Evolutionary conservation across 1,140 invertebrate genomes (phyloP).

Genomic region (Ceratina japonica): DNA sequence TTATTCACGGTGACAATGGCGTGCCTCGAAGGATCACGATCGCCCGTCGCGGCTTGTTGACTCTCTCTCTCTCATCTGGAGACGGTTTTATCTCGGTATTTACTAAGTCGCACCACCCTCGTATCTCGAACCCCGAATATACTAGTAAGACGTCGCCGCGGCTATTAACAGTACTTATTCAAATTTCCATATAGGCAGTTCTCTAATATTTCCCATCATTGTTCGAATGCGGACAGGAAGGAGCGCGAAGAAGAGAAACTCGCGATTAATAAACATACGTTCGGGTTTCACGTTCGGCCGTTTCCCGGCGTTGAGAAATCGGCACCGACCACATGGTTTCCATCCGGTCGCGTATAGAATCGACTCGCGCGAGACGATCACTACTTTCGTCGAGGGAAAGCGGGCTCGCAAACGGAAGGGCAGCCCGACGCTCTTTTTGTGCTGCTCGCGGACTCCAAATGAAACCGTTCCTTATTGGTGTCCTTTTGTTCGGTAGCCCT

Average conservation of each 20-base stretch:
- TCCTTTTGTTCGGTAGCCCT: constrained; percentile 54
- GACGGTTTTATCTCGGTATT: background rate
- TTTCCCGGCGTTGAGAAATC: constrained; percentile 61
- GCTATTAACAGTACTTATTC: background rate
- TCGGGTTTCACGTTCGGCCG: constrained; percentile 46
- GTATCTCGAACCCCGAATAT: no score
- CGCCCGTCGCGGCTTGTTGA: constrained; percentile 7
- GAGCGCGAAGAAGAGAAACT: constrained; percentile 47
- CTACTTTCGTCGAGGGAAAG: constrained; percentile 37
- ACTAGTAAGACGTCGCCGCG: no score
- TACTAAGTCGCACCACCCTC: no score
- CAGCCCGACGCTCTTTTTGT: background rate
- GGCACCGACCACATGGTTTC: constrained; percentile 32
- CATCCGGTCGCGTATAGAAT: constrained; percentile 56
- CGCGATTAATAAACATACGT: constrained; percentile 48
- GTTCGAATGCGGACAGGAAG: constrained; percentile 17
- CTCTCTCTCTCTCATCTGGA: background rate
- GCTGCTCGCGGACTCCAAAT: constrained; percentile 9
- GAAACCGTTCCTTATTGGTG: constrained; percentile 51
- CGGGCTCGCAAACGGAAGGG: constrained; percentile 40
- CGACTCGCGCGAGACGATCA: constrained; percentile 17
- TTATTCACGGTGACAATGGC: constrained; percentile 33
- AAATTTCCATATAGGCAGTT: background rate
- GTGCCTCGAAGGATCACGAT: constrained; percentile 28
- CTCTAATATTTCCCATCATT: constrained; percentile 24